Conservation (phyloP, 2,888 invertebrate species). For the Dicranocentrus wangi region DNA sequence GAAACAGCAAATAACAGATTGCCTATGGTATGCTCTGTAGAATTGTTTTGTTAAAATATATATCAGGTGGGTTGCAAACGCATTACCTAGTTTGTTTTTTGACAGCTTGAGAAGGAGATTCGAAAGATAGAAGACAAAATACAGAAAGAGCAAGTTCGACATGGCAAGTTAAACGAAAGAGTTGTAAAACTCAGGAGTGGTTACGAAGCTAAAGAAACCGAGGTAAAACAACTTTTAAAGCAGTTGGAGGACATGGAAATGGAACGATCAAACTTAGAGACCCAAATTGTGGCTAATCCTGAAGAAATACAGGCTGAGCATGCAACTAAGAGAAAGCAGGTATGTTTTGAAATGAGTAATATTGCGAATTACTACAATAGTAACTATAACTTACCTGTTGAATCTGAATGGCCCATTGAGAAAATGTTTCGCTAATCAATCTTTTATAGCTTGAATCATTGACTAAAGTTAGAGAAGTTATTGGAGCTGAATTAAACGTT, state of each 20-base stretch:
- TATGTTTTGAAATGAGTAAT: neutral
- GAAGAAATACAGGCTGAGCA: conserved; percentile 5
- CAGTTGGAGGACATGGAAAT: neutral
- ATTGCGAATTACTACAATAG: neutral
- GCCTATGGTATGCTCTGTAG: conserved; percentile 19
- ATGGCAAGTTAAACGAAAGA: conserved; percentile 10
- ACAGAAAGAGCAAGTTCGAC: conserved; percentile 4
- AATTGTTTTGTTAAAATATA: neutral
- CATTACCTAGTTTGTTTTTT: neutral
- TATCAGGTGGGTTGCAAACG: neutral
- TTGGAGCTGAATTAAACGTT: conserved; percentile 12
- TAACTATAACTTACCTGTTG: neutral
- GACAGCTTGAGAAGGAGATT: conserved; percentile 35
- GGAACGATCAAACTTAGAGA: neutral
- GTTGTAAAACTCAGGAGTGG: conserved; percentile 6
- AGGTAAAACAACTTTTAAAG: neutral
- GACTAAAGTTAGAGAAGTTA: neutral
- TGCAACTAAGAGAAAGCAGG: neutral
- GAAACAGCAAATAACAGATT: conserved; percentile 18
- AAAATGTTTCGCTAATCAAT: neutral
- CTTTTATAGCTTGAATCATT: conserved; percentile 15
- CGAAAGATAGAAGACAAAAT: conserved; percentile 27
- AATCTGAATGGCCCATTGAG: neutral
- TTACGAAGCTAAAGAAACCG: conserved; percentile 15
- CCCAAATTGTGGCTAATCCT: conserved; percentile 25